phyloP scores from a whole-genome alignment of 2,888 invertebrate species.

The Romanomermis culicivorax region DNA sequence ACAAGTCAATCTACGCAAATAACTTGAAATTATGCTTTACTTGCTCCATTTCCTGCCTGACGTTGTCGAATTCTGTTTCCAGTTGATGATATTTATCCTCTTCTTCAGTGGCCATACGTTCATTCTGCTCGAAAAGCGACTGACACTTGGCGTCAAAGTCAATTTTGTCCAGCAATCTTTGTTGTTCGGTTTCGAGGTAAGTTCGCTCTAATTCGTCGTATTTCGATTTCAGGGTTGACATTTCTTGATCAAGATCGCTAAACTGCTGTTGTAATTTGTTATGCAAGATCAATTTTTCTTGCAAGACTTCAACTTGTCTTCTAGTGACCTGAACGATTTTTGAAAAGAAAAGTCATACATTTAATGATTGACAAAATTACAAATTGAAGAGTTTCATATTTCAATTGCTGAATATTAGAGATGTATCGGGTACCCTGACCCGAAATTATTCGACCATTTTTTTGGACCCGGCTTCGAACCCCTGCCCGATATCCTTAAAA shows the following conservation, averaged over 20 bases:
- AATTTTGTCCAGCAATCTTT: neutral
- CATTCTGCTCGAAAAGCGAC: neutral
- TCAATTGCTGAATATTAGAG: too few species aligned
- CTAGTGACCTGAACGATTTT: constrained; percentile 16
- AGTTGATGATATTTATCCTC: constrained; percentile 12
- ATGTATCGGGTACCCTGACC: too few species aligned
- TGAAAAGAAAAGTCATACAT: too few species aligned
- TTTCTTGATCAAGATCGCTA: neutral
- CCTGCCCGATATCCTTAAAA: too few species aligned
- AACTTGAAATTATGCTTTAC: constrained; percentile 9
- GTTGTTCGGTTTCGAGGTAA: neutral
- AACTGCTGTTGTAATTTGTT: neutral
- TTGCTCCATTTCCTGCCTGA: constrained; percentile 19
- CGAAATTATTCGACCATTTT: too few species aligned
- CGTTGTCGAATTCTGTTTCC: constrained; percentile 21
- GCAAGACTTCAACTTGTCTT: constrained; percentile 21
- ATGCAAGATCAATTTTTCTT: constrained; percentile 5
- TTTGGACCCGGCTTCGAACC: too few species aligned
- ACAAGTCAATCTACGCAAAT: too few species aligned
- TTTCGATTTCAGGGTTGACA: neutral
- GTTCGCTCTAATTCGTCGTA: neutral
- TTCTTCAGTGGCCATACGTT: neutral
- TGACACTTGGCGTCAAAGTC: neutral
- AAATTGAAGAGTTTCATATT: too few species aligned
- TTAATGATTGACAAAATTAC: too few species aligned